These are phyloP conservation scores for Drosophila mettleri DNA, from an alignment of 2,888 invertebrate species.

Conservation along the genomic window DNA sequence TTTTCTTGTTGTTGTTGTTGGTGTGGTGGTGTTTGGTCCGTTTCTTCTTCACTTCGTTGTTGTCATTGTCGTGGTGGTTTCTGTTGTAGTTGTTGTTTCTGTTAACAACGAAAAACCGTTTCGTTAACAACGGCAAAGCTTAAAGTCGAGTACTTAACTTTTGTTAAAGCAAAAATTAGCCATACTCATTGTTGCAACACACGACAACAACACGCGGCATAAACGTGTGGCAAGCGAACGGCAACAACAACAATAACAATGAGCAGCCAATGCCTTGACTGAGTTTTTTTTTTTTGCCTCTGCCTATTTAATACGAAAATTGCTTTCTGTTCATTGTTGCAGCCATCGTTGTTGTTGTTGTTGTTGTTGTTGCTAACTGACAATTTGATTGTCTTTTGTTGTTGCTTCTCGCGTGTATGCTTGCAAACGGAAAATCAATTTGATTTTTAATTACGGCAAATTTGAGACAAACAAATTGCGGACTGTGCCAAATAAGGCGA, in stretches of 20 bases:
- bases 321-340: constrained; percentile 68
- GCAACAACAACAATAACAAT: constrained; percentile 38
- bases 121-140: constrained; percentile 64
- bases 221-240: constrained; percentile 67
- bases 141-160: constrained; percentile 71
- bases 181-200: constrained; percentile 77
- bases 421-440: constrained; percentile 69
- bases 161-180: constrained; percentile 77
- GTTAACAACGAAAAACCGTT: constrained; percentile 47
- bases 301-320: constrained; percentile 62
- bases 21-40: too few species aligned
- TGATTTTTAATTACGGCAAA: constrained; percentile 76
- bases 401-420: constrained; percentile 36
- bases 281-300: constrained; percentile 60
- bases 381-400: constrained; percentile 55
- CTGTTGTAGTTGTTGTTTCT: constrained; percentile 48
- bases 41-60: constrained; percentile 27
- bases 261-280: constrained; percentile 69
- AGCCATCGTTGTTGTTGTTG: constrained; percentile 45
- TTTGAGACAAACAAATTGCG: constrained; percentile 74
- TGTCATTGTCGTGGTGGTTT: constrained; percentile 33
- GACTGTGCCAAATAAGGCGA: constrained; percentile 64
- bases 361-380: constrained; percentile 52
- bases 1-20: constrained; percentile 8
- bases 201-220: constrained; percentile 47